Evolutionary conservation across 2,888 invertebrate species (phyloP).

Genomic region (Masnerella sp.): DNA sequence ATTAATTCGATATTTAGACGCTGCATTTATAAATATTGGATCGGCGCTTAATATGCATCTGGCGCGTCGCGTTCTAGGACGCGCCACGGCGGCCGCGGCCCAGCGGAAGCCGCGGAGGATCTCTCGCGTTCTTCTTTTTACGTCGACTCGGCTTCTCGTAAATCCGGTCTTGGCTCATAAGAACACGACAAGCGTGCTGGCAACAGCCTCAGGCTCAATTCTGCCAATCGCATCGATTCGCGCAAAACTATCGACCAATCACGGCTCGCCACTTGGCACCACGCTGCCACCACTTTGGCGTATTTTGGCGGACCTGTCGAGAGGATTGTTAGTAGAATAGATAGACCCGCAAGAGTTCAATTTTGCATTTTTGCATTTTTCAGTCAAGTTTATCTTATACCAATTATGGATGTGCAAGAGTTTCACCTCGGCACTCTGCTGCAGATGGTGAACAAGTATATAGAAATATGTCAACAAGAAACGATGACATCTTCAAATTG

Average conservation of each 20-base stretch:
- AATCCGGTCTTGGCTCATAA: constrained; percentile 58
- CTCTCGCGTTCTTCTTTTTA: constrained; percentile 59
- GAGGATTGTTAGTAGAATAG: too few species aligned
- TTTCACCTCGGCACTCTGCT: too few species aligned
- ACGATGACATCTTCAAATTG: too few species aligned
- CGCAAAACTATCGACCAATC: constrained; percentile 48
- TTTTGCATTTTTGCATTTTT: too few species aligned
- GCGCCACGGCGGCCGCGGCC: constrained; percentile 26
- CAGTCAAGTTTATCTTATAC: too few species aligned
- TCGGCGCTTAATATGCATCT: constrained; percentile 48
- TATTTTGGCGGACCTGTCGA: too few species aligned
- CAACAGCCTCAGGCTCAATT: constrained; percentile 49
- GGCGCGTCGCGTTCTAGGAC: constrained; percentile 49
- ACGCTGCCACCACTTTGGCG: too few species aligned
- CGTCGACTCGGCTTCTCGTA: constrained; percentile 49
- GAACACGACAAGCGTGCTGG: constrained; percentile 49
- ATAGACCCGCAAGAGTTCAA: too few species aligned
- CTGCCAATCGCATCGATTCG: constrained; percentile 47
- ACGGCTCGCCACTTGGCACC: too few species aligned
- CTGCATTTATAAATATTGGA: constrained; percentile 50
- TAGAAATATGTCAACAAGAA: too few species aligned
- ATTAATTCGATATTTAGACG: constrained; percentile 47
- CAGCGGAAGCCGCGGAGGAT: constrained; percentile 56
- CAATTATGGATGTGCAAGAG: too few species aligned
- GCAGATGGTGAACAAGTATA: too few species aligned